Base-by-base conservation (phyloP, 2,888 invertebrate species). In the Cataglyphis rosenhaueri region DNA sequence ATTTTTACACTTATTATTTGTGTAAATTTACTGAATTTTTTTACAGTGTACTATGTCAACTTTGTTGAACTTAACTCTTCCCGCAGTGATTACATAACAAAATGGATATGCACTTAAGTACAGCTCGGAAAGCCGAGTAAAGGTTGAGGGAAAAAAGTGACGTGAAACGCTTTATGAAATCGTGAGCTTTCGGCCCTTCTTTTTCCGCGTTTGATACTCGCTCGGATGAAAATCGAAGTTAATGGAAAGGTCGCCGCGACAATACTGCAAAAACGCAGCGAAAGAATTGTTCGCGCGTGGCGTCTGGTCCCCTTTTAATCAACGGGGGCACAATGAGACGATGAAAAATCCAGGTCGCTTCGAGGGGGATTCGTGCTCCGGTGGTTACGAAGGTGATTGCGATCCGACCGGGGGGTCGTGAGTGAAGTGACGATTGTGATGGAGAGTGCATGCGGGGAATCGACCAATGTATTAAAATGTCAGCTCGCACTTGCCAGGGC, bases 291-390 rank as follows among this genome's bases (percentile, higher is more conserved):
- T 38, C 61, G 61, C 44, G 65, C 78, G 62, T 62, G 71, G 74
- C 29, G 64, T 84, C 82, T 62, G 74, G 84, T 82, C 66, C 85
- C 87, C 41, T 87, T 89, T 89, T 89, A 87, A 89, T 88, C 88
- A 88, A 52, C 81, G 71, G 61, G 85, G 75, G 81, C 41, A 87
- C 83, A 81, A 82, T 81, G 73, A 4, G n/a, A 73, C 84, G 86
- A 85, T 87, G 86, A 89, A 87, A 82, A 89, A 87, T 90, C 86
- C 88, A 86, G 85, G 84, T 88, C 86, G 86, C 35, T 68, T 8
- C 44, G 59, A 95, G 62, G 82, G 81, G 68, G 95, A 89, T 95
- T 95, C 91, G 95, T 95, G 86, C 95, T 57, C 8, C 18, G 55
- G 10, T 55, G 55, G n/a, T 21, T 44, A 25, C n/a, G 59, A 71